These are phyloP conservation scores for Seladonia tumulorum DNA, from an alignment of 2,888 invertebrate genomes.

Conservation along the genomic window DNA sequence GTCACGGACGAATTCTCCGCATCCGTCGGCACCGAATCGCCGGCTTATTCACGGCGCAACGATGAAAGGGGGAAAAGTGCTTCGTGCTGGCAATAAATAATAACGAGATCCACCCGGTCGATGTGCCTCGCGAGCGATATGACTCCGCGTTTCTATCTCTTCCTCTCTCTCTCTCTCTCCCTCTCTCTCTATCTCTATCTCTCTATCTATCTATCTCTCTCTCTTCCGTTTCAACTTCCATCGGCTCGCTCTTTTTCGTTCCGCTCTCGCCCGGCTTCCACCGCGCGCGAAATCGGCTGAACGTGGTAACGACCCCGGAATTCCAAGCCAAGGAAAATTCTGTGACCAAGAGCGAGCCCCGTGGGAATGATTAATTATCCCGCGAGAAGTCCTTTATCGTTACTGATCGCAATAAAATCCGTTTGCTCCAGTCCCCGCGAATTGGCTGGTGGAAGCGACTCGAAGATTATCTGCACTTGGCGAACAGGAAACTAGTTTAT, in stretches of 20 bases:
- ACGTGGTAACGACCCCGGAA: constrained; percentile 38
- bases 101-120: constrained; percentile 68
- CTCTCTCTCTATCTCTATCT: not conserved
- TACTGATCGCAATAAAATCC: constrained; percentile 12
- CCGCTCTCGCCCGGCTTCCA: not conserved
- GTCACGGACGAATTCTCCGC: constrained; percentile 68
- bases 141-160: constrained; percentile 29
- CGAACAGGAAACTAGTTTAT: not conserved
- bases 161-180: not conserved
- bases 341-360: not conserved
- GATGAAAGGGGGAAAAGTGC: constrained; percentile 64
- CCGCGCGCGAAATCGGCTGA: constrained; percentile 23
- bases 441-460: not conserved
- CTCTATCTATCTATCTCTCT: too few relatives aligned
- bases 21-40: constrained; percentile 61
- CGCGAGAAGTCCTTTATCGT: constrained; percentile 5
- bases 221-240: constrained; percentile 1
- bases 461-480: not conserved
- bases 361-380: constrained; percentile 11
- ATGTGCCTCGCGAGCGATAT: constrained; percentile 67
- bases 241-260: constrained; percentile 11
- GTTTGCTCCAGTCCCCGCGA: not conserved
- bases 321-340: constrained; percentile 3
- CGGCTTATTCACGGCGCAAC: constrained; percentile 61
- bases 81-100: constrained; percentile 71